phyloP scores from a whole-genome alignment of 1,140 invertebrate species.

The Leptopilina clavipes region DNA sequence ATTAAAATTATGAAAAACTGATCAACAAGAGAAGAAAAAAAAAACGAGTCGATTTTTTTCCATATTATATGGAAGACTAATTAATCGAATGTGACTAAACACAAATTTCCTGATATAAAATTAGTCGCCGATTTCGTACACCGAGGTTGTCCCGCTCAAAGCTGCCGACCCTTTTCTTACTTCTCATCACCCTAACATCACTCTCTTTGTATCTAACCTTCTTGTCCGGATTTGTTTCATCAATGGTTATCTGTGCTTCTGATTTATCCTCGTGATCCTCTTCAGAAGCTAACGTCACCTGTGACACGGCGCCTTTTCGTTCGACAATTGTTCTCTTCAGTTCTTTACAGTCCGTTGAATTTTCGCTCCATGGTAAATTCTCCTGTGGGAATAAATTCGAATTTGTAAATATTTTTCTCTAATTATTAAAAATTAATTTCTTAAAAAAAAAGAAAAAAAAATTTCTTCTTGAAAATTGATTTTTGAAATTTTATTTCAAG shows the following conservation, averaged over 20 bases:
- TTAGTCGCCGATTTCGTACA: constrained; percentile 47
- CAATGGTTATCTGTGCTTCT: constrained; percentile 50
- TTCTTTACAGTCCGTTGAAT: background rate
- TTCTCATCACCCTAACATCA: constrained; percentile 47
- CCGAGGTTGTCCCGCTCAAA: constrained; percentile 46
- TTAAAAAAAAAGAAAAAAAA: too few species aligned
- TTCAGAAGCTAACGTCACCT: constrained; percentile 42
- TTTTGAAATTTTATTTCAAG: too few species aligned
- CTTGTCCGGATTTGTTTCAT: constrained; percentile 57
- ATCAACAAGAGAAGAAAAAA: background rate
- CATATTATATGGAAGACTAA: constrained; percentile 13
- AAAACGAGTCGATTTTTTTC: constrained; percentile 41
- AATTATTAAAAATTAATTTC: too few species aligned
- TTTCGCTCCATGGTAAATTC: background rate
- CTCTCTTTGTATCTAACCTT: constrained; percentile 68
- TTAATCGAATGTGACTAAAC: constrained; percentile 48
- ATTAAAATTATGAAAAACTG: too few species aligned
- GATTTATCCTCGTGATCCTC: constrained; percentile 41
- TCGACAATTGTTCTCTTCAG: constrained; percentile 18
- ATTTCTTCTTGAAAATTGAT: too few species aligned
- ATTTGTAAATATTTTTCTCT: too few species aligned
- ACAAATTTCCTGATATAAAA: constrained; percentile 63
- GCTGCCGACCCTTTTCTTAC: constrained; percentile 41
- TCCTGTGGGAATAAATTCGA: background rate
- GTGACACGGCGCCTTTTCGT: constrained; percentile 38